Percentiles rank a stretch among this genome's conserved stretches.
These are phyloP conservation scores for Virgularia gustaviana DNA, from an alignment of 92 coral and sea anemone species.

Conservation along the genomic window DNA sequence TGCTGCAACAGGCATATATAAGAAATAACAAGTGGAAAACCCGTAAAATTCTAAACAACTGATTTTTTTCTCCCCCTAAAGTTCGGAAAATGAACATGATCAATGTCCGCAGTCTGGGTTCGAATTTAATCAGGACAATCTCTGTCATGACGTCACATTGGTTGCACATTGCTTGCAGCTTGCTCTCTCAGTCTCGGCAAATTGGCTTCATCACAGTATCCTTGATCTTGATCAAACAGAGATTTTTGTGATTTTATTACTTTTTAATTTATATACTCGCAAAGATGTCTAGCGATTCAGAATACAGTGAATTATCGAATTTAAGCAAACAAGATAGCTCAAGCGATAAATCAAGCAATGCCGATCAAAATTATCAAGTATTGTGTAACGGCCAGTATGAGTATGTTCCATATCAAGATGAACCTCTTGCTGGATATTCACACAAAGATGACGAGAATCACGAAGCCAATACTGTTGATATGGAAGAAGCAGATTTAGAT, in stretches of 20 bases:
- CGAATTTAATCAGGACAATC: background rate
- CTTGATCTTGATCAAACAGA: background rate
- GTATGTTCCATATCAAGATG: conserved; percentile 16
- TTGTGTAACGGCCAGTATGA: conserved; percentile 1
- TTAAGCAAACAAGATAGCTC: conserved; percentile 1
- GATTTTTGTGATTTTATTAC: too few relatives aligned
- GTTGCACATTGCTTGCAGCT: background rate
- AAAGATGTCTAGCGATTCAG: conserved; percentile 42
- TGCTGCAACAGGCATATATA: background rate
- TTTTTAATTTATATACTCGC: background rate
- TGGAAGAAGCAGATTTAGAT: conserved; percentile 23
- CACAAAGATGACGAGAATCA: background rate
- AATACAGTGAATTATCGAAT: background rate
- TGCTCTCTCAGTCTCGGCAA: background rate
- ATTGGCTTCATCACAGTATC: background rate
- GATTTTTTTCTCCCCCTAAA: background rate
- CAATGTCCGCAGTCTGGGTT: conserved; percentile 16
- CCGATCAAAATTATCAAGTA: conserved; percentile 12
- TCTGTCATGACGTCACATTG: conserved; percentile 26
- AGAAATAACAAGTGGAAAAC: background rate
- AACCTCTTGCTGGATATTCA: conserved; percentile 21
- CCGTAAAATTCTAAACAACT: background rate
- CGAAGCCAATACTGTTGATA: background rate
- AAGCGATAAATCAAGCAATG: too few relatives aligned
- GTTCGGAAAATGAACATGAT: background rate